Evolutionary conservation across 2,797 vertebrate genomes (phyloP).

Genomic region (Spondyliosoma cantharus): DNA sequence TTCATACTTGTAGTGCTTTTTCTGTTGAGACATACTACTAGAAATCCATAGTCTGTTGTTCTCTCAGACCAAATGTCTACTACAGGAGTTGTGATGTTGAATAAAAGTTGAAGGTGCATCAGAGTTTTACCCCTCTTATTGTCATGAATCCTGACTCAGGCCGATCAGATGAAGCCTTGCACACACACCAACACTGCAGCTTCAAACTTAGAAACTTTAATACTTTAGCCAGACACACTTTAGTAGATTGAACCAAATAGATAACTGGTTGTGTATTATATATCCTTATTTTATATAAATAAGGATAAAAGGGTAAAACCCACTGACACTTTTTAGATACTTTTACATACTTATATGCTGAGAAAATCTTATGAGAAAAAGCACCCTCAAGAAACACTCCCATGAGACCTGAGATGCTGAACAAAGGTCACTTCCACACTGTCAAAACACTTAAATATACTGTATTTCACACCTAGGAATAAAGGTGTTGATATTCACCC

Average conservation of each 20-base stretch:
- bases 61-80: slow-evolving; percentile 80
- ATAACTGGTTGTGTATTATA: neutral
- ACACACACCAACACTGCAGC: slow-evolving; percentile 41
- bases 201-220: slow-evolving; percentile 5
- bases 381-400: neutral
- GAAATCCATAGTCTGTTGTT: slow-evolving; percentile 79
- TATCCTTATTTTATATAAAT: neutral
- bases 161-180: slow-evolving; percentile 38
- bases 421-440: slow-evolving; percentile 19
- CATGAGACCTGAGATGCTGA: neutral
- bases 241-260: too few relatives aligned
- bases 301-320: neutral
- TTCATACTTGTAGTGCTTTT: slow-evolving; percentile 81
- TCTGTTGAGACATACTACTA: slow-evolving; percentile 76
- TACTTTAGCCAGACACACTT: neutral
- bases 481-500: slow-evolving; percentile 40
- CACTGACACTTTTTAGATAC: neutral
- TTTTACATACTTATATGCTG: neutral
- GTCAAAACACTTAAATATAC: slow-evolving; percentile 7
- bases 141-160: slow-evolving; percentile 69
- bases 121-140: slow-evolving; percentile 70
- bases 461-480: slow-evolving; percentile 41
- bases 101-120: slow-evolving; percentile 85
- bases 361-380: too few relatives aligned
- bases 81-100: slow-evolving; percentile 82